Base-by-base conservation (phyloP, 2,113 vertebrate genomes). In the Mastomys coucha region DNA sequence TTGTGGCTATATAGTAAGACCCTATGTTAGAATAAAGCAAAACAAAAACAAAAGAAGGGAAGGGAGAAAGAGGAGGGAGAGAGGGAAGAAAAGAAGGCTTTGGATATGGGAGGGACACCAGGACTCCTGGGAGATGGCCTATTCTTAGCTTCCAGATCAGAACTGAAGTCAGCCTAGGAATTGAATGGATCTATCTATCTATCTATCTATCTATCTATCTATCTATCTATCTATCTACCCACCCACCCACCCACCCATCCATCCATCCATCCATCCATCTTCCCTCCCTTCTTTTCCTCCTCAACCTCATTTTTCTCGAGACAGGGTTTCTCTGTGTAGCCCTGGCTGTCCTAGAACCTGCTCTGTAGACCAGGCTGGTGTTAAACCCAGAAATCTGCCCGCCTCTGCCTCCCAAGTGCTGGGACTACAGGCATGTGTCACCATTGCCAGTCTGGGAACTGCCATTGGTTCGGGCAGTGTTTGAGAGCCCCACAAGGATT, bases 251-350 rank as follows among this genome's bases (percentile, higher is more conserved):
- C 69, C 17, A 7, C 39, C 70, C 4, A 2, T 39, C n/a, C 0
- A 4, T 39, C n/a, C 9, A 33, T 69, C 33, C 67, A 36, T 36
- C 20, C 9, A 22, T 75, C 19, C 8, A 26, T 70, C 31, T 26
- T 16, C 22, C 24, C 13, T 26, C 8, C 28, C 17, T 36, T 11
- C 49, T 4, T 14, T 3, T 31, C 45, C 2, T 19, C 7, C 28
- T 17, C 3, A 0, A 3, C 2, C 16, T 9, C 7, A 24, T 3
- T 51, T 17, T 28, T 70, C 16, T 70, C 2, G 6, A 73, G 72
- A 75, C 10, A 75, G n/a, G 19, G 72, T 60, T 58, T 82, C 53
- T 82, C 56, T 42, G 22, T 53, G 17, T 60, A 39, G 56, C 56
- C 24, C 7, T 60, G 12, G n/a, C n/a, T 39, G 2, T 63, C n/a